Conservation (phyloP, 64 coral and sea anemone genomes). For the Dendronephthya gigantea region DNA sequence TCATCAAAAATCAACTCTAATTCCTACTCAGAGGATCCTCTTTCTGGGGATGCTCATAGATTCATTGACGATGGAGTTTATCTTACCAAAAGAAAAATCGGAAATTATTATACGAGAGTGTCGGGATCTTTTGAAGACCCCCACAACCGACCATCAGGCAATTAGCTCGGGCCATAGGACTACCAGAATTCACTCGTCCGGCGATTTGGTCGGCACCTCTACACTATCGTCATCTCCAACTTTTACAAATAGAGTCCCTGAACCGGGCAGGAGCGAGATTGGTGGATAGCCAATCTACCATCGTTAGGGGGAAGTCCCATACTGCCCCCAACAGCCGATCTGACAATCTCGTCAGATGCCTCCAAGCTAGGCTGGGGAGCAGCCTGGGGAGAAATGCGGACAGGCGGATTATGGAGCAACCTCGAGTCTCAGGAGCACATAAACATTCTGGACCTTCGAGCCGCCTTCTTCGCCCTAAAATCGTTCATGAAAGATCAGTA, state of each 20-base stretch:
- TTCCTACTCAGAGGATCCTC: background rate
- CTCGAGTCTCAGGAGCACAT: background rate
- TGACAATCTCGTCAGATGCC: background rate
- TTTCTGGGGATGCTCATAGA: constrained; percentile 11
- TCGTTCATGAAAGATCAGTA: background rate
- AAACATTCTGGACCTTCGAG: background rate
- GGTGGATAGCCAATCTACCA: background rate
- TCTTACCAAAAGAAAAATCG: background rate
- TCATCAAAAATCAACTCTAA: background rate
- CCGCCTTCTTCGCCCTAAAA: background rate
- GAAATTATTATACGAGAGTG: background rate
- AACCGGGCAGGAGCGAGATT: background rate
- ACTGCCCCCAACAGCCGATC: background rate
- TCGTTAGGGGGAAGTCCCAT: background rate
- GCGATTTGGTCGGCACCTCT: background rate
- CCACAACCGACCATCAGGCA: background rate
- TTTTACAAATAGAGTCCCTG: background rate
- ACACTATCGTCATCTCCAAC: background rate
- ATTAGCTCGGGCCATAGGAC: background rate
- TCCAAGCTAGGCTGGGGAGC: constrained; percentile 1
- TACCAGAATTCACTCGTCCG: background rate
- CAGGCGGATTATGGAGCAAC: background rate
- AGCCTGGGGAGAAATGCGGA: background rate
- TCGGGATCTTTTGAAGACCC: background rate
- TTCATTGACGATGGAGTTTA: background rate